Evolutionary conservation across 2,113 vertebrate genomes (phyloP), one percentile per base, ranked within the genome.

Genomic region (Rhynchopsitta pachyrhyncha): DNA sequence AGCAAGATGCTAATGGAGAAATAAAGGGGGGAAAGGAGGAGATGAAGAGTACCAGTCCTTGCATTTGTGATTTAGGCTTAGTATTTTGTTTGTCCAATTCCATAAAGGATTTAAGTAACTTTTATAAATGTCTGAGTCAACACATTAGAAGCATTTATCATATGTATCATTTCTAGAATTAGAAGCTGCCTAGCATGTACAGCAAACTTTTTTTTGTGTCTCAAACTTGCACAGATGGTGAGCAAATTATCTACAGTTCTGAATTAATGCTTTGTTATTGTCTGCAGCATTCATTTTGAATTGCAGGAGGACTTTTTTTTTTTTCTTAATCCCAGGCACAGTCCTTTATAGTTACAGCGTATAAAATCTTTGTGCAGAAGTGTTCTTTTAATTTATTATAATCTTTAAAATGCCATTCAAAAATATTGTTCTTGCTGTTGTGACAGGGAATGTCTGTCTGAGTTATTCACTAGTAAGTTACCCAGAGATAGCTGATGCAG

Each of bases 201-300:
- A 87, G 22, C 33, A 74, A 80, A 79, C 18, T 23, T 77, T 67
- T 67, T 44, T 88, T 59, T 57, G 7, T 70, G 64, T 66, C 71
- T 88, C 75, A 74, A 89, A 67, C 53, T 91, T 62, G 67, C 89
- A 69, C 88, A 96, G 95, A 94, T 94, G 90, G 88, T 81, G 71
- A 94, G 73, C 59, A 95, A 94, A 86, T 64, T 88, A 88, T 87
- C 77, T 93, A 64, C 77, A 75, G 28, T 83, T 89, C 60, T 92
- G 84, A 93, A 87, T 86, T 85, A 62, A 83, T 70, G 67, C 17
- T 55, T 84, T 73, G 77, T 85, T 82, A 39, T 84, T 86, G 47
- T 55, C 28, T 93, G 53, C 70, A 92, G 39, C 42, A 35, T 70
- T 42, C 29, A 13, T 85, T 82, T 94, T 88, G 64, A 74, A 24